Evolutionary conservation across 1,140 invertebrate species (phyloP).

Genomic region (Gryllus bimaculatus): DNA sequence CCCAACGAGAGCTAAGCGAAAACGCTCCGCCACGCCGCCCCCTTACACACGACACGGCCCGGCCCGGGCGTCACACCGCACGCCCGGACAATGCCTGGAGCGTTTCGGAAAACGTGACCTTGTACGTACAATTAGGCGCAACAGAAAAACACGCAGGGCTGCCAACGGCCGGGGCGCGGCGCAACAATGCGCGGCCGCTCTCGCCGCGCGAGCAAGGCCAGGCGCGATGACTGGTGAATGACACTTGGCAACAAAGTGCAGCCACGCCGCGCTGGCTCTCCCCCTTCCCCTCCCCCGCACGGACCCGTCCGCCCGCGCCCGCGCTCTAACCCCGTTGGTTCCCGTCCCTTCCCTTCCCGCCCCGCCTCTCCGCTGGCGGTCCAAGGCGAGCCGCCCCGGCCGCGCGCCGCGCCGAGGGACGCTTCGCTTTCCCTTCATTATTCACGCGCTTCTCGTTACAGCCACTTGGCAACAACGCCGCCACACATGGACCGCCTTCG

Average conservation of each 20-base stretch:
- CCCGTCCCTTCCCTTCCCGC: not conserved
- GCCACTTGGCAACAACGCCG: too few species aligned
- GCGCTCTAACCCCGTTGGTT: too few species aligned
- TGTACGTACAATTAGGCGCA: not conserved
- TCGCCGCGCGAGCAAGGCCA: not conserved
- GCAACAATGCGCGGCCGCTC: not conserved
- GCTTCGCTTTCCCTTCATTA: not conserved
- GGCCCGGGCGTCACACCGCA: not conserved
- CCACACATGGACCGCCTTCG: too few species aligned
- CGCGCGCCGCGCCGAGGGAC: too few species aligned
- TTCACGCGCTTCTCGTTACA: not conserved
- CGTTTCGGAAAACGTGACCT: not conserved
- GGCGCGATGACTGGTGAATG: not conserved
- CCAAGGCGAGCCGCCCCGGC: too few species aligned
- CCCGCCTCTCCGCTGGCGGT: not conserved
- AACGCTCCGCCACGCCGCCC: too few species aligned
- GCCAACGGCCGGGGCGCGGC: not conserved
- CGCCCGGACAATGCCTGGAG: not conserved
- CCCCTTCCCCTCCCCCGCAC: not conserved
- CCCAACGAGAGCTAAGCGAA: too few species aligned
- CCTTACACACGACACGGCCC: too few species aligned
- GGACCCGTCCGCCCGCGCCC: not conserved
- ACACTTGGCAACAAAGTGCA: slow-evolving; percentile 11
- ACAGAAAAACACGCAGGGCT: not conserved
- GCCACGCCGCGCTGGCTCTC: not conserved